Evolutionary conservation across 2,797 vertebrate species (phyloP).

Genomic region (Sphenodon punctatus): DNA sequence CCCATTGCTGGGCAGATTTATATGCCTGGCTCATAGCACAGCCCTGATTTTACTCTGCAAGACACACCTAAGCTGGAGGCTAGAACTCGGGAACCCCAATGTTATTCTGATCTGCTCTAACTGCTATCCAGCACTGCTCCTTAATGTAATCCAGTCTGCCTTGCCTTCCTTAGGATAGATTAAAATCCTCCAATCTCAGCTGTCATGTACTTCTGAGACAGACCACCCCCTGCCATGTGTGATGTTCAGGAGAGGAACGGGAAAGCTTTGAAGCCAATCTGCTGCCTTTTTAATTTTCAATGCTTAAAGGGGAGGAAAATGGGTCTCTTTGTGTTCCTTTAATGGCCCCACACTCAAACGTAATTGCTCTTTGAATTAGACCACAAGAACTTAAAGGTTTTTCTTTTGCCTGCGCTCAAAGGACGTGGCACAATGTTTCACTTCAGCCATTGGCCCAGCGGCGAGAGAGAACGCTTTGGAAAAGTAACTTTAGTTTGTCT

Average conservation of each 20-base stretch:
- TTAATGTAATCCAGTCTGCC: neutral
- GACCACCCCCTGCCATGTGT: constrained; percentile 31
- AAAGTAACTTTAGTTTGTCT: constrained; percentile 37
- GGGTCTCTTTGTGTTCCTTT: constrained; percentile 49
- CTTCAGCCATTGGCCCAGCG: constrained; percentile 43
- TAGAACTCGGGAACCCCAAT: neutral
- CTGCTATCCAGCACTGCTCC: neutral
- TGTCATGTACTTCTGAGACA: constrained; percentile 52
- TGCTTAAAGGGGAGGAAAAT: constrained; percentile 49
- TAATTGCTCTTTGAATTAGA: constrained; percentile 32
- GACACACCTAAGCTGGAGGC: neutral
- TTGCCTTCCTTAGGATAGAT: neutral
- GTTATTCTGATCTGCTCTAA: neutral
- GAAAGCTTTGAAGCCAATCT: constrained; percentile 31
- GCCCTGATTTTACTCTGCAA: no score
- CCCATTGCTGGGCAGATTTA: no score
- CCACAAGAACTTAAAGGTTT: constrained; percentile 35
- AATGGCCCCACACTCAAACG: constrained; percentile 42
- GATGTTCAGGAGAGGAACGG: constrained; percentile 51
- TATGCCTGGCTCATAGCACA: no score
- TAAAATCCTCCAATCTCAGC: neutral
- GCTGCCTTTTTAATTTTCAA: constrained; percentile 56
- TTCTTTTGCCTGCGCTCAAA: constrained; percentile 11
- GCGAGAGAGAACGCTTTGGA: constrained; percentile 49
- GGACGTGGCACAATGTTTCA: constrained; percentile 37